Percentiles rank a stretch among this genome's conserved stretches.
Evolutionary conservation across 2,797 vertebrate genomes (phyloP).

Genomic region (Moxostoma hubbsi): DNA sequence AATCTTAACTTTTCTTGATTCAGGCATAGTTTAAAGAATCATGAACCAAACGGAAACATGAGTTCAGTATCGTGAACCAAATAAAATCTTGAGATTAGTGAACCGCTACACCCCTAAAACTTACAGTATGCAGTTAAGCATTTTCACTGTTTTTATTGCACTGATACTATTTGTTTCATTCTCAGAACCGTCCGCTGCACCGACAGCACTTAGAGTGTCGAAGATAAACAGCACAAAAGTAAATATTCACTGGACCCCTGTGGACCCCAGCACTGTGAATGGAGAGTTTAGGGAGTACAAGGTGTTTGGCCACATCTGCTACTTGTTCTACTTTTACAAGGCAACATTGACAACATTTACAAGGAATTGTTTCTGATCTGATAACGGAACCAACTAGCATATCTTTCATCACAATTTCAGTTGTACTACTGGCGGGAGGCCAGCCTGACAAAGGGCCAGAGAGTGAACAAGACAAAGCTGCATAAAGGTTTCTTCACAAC

Average conservation of each 20-base stretch:
- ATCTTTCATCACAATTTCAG: slow-evolving; percentile 68
- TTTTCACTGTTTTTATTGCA: neutral
- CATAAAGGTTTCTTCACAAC: slow-evolving; percentile 87
- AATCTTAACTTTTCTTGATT: too few species aligned
- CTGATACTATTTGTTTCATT: slow-evolving; percentile 11
- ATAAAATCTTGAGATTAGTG: too few species aligned
- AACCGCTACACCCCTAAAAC: too few species aligned
- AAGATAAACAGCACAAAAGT: slow-evolving; percentile 86
- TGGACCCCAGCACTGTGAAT: slow-evolving; percentile 84
- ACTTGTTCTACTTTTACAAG: neutral
- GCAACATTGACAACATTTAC: neutral
- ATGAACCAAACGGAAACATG: too few species aligned
- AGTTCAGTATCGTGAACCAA: too few species aligned
- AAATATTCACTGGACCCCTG: slow-evolving; percentile 87
- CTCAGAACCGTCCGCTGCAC: slow-evolving; percentile 87
- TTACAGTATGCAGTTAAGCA: neutral
- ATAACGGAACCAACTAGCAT: neutral
- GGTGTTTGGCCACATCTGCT: slow-evolving; percentile 76
- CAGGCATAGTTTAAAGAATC: too few species aligned
- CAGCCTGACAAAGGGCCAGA: slow-evolving; percentile 87
- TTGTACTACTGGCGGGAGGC: slow-evolving; percentile 94
- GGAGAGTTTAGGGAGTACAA: slow-evolving; percentile 95
- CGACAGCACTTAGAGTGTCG: slow-evolving; percentile 84
- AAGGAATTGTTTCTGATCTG: slow-evolving; percentile 9
- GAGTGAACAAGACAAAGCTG: slow-evolving; percentile 87